Evolutionary conservation across 53 echinoderm and acorn worm genomes (phyloP).

Genomic region (Hippasteria phrygiana): DNA sequence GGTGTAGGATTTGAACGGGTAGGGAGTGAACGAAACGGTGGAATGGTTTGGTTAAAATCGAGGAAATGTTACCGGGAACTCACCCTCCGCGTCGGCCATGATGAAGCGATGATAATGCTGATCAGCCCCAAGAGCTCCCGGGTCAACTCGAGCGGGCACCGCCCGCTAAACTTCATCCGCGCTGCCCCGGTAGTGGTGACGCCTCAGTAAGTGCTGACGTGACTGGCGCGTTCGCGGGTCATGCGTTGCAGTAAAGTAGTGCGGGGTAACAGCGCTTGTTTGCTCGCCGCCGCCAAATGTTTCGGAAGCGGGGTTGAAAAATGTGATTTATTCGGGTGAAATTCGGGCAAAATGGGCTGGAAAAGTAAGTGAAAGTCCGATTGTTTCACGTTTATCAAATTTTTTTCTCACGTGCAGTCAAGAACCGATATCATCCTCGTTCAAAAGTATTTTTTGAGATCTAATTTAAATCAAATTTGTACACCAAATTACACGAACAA

Average conservation of each 20-base stretch:
- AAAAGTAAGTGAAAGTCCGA: slow-evolving; percentile 52
- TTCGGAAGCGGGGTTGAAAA: slow-evolving; percentile 25
- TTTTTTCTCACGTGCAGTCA: slow-evolving; percentile 56
- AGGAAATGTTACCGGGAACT: slow-evolving; percentile 61
- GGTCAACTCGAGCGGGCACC: slow-evolving; percentile 81
- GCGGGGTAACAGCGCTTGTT: slow-evolving; percentile 15
- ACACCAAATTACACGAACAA: background rate
- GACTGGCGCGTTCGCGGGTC: slow-evolving; percentile 66
- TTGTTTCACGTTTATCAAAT: slow-evolving; percentile 49
- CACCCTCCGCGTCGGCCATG: slow-evolving; percentile 69
- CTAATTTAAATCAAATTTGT: background rate
- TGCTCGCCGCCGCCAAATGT: background rate
- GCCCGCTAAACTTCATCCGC: slow-evolving; percentile 86
- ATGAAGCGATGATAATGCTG: slow-evolving; percentile 66
- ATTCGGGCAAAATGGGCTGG: background rate
- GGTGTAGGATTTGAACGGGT: background rate
- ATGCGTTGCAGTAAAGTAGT: slow-evolving; percentile 60
- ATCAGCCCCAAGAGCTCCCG: slow-evolving; percentile 83
- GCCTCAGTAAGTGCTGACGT: slow-evolving; percentile 63
- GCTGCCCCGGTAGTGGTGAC: slow-evolving; percentile 66
- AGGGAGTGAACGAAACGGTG: background rate
- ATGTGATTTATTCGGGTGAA: background rate
- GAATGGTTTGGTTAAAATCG: slow-evolving; percentile 26
- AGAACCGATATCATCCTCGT: slow-evolving; percentile 54
- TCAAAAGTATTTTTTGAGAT: background rate